These are phyloP conservation scores for Octonoba sinensis DNA, from an alignment of 2,888 invertebrate genomes.

Conservation along the genomic window DNA sequence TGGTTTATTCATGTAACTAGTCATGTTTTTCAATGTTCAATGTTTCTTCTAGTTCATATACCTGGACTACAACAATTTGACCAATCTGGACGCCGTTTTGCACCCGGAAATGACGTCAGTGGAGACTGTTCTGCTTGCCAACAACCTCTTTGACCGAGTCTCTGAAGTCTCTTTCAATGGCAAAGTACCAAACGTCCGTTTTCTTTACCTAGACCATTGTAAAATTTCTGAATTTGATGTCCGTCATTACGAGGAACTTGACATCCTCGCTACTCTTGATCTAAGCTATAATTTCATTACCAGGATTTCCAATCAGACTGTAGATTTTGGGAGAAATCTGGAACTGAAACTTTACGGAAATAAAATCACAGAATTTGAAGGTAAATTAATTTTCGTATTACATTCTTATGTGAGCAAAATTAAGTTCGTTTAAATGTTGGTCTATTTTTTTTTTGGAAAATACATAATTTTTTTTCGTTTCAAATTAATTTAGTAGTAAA, in stretches of 20 bases:
- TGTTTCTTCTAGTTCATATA: constrained; percentile 37
- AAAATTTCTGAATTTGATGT: constrained; percentile 21
- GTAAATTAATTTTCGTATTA: constrained; percentile 15
- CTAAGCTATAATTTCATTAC: constrained; percentile 37
- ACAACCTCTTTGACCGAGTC: constrained; percentile 31
- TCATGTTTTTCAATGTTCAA: background rate
- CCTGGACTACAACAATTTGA: constrained; percentile 47
- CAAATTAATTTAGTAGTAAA: too few species aligned
- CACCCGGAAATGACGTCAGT: constrained; percentile 19
- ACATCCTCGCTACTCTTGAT: constrained; percentile 19
- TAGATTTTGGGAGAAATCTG: constrained; percentile 25
- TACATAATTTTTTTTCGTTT: too few species aligned
- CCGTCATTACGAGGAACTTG: background rate
- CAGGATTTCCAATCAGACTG: constrained; percentile 17
- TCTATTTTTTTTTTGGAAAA: too few species aligned
- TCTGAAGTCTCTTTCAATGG: constrained; percentile 26
- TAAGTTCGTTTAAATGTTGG: too few species aligned
- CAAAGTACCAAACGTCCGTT: constrained; percentile 16
- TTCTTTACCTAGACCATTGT: constrained; percentile 54
- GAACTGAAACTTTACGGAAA: constrained; percentile 43
- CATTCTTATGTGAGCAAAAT: too few species aligned
- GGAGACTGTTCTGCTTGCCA: constrained; percentile 28
- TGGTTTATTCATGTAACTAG: background rate
- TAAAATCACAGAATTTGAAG: constrained; percentile 33
- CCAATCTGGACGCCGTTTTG: constrained; percentile 31